phyloP scores from a whole-genome alignment of 2,113 vertebrate species.

The Okapia johnstoni region DNA sequence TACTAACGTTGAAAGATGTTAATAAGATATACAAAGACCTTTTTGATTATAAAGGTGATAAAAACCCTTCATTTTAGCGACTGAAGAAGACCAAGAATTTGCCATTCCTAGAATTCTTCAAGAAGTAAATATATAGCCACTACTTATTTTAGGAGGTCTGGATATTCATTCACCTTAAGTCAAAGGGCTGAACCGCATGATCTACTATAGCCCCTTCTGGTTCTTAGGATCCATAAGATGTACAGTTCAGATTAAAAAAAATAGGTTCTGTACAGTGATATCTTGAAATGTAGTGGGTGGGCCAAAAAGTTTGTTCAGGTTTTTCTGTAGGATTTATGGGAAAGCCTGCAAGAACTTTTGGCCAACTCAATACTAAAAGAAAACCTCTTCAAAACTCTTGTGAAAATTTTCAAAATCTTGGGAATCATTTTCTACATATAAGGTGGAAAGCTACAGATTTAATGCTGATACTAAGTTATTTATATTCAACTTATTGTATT shows the following conservation, averaged over 20 bases:
- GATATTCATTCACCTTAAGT: background rate
- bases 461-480: background rate
- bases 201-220: background rate
- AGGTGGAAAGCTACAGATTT: background rate
- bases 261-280: conserved; percentile 4
- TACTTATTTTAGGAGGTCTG: background rate
- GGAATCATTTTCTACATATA: background rate
- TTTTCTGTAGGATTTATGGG: background rate
- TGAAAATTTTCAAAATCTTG: background rate
- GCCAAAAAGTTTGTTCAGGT: background rate
- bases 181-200: background rate
- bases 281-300: background rate
- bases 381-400: background rate
- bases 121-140: background rate
- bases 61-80: background rate
- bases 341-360: background rate
- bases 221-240: background rate
- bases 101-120: background rate
- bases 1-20: background rate
- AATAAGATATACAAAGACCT: background rate
- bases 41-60: background rate
- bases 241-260: background rate
- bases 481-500: conserved; percentile 26
- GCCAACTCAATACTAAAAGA: conserved; percentile 1
- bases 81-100: background rate